Conservation (phyloP, 2,113 vertebrate genomes). For the Urocynchramus pylzowi region DNA sequence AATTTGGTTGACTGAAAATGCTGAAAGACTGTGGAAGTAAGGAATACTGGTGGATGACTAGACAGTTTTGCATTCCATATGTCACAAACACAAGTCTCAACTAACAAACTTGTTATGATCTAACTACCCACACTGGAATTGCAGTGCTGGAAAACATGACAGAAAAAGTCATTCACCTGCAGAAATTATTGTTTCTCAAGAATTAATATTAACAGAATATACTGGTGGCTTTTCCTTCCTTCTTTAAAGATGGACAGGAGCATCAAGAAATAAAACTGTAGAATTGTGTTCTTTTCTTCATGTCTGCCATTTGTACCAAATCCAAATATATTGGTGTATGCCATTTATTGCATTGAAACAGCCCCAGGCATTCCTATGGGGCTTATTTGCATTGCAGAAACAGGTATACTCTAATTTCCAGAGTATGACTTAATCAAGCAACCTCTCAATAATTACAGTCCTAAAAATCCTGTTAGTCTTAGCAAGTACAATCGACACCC, state of each 20-base stretch:
- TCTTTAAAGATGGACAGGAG: not conserved
- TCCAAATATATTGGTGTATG: not conserved
- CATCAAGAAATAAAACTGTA: not conserved
- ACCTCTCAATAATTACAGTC: not conserved
- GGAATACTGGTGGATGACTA: constrained; percentile 42
- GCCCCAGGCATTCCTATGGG: not conserved
- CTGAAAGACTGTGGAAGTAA: constrained; percentile 55
- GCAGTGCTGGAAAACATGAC: constrained; percentile 41
- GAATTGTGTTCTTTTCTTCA: not conserved
- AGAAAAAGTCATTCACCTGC: not conserved
- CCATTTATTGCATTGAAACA: not conserved
- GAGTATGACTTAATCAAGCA: not conserved
- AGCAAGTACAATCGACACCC: not conserved
- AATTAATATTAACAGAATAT: not conserved
- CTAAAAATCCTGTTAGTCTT: not conserved
- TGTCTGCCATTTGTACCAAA: not conserved
- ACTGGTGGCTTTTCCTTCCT: not conserved
- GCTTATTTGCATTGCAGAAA: not conserved
- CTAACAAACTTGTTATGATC: constrained; percentile 34
- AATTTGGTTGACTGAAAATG: constrained; percentile 74
- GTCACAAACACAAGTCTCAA: constrained; percentile 37
- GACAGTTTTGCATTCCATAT: constrained; percentile 43
- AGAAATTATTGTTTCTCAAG: not conserved
- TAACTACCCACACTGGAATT: constrained; percentile 34
- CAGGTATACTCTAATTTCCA: not conserved